These are phyloP conservation scores for Platalea minor DNA, from an alignment of 2,797 vertebrate genomes.

Conservation along the genomic window DNA sequence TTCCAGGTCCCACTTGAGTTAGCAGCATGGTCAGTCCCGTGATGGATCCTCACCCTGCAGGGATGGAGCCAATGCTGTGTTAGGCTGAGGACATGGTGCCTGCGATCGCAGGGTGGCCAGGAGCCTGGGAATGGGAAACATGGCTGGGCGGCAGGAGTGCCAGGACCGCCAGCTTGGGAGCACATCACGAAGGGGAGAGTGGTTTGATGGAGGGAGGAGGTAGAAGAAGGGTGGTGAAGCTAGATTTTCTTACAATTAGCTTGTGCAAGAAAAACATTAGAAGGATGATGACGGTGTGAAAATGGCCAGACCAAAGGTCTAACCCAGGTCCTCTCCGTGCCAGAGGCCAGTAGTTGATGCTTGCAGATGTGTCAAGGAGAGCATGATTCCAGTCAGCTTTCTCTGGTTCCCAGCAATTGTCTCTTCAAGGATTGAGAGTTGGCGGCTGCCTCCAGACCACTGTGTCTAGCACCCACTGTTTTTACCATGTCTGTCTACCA, in stretches of 20 bases:
- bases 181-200: background rate
- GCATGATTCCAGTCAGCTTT: background rate
- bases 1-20: background rate
- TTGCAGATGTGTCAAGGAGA: background rate
- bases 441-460: background rate
- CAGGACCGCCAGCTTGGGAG: background rate
- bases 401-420: background rate
- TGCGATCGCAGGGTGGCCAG: background rate
- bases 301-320: background rate
- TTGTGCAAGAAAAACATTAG: background rate
- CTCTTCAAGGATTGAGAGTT: background rate
- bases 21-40: rapidly evolving
- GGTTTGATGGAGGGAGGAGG: background rate
- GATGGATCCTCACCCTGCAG: background rate
- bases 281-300: background rate
- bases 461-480: background rate
- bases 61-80: background rate
- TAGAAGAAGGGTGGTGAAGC: background rate
- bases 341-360: background rate
- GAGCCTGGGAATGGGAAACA: background rate
- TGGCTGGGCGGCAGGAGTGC: background rate
- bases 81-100: background rate
- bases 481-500: background rate
- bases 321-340: background rate
- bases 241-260: background rate